These are phyloP conservation scores for Bryconaethiops microstoma DNA, from an alignment of 2,797 vertebrate genomes.

Conservation along the genomic window DNA sequence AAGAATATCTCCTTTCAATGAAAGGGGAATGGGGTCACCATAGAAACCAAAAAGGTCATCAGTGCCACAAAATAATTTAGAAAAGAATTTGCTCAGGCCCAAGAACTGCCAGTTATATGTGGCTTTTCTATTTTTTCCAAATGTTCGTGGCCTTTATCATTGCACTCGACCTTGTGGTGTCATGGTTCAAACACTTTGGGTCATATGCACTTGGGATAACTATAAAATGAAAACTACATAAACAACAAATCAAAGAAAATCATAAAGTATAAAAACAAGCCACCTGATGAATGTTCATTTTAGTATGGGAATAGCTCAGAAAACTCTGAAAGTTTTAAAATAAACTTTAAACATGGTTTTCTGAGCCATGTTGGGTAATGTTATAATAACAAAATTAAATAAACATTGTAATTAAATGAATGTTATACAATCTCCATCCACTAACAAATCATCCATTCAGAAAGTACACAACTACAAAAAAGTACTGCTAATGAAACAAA, in stretches of 20 bases:
- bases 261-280: not conserved
- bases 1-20: not conserved
- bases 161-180: conserved; percentile 33
- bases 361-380: conserved; percentile 40
- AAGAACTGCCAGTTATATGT: not conserved
- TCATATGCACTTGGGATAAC: conserved; percentile 6
- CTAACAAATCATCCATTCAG: conserved; percentile 23
- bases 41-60: conserved; percentile 44
- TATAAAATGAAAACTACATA: not conserved
- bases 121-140: too few species aligned
- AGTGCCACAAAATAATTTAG: not conserved
- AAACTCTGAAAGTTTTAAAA: conserved; percentile 34
- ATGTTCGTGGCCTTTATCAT: not conserved
- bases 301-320: conserved; percentile 18
- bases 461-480: conserved; percentile 17
- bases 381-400: conserved; percentile 27
- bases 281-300: conserved; percentile 10
- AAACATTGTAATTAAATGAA: conserved; percentile 16
- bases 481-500: not conserved
- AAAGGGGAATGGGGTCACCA: conserved; percentile 38
- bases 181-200: conserved; percentile 13
- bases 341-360: conserved; percentile 32
- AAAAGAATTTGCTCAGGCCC: too few species aligned
- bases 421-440: conserved; percentile 46
- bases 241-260: not conserved